phyloP scores from a whole-genome alignment of 1,140 invertebrate genomes.

The Pristionchus pacificus region DNA sequence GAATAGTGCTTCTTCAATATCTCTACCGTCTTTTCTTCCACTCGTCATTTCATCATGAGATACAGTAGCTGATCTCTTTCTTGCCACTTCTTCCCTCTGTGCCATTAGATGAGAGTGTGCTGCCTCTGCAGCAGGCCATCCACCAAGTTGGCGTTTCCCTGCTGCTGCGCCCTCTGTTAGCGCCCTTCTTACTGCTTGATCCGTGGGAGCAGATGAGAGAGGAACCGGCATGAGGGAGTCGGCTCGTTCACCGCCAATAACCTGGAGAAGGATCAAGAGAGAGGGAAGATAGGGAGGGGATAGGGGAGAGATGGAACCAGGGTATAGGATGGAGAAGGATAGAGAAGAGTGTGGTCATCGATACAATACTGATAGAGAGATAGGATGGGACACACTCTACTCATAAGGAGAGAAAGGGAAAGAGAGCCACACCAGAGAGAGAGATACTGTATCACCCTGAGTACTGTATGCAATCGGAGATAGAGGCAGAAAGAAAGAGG shows the following conservation, averaged over 20 bases:
- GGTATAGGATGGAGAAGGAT: slow-evolving; percentile 12
- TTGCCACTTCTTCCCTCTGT: no score
- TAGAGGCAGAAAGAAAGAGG: slow-evolving; percentile 1
- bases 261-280: slow-evolving; percentile 42
- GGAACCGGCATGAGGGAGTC: slow-evolving; percentile 52
- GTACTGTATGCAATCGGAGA: no score
- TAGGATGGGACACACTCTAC: slow-evolving; percentile 8
- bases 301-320: slow-evolving; percentile 17
- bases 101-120: no score
- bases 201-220: slow-evolving; percentile 52
- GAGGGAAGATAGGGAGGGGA: no score
- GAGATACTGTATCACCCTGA: no score
- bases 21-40: no score
- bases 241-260: slow-evolving; percentile 54
- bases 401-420: slow-evolving; percentile 11
- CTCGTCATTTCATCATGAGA: no score
- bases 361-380: no score
- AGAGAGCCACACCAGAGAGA: neutral
- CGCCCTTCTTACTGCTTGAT: slow-evolving; percentile 52
- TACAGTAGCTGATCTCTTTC: no score
- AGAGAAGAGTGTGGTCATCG: neutral
- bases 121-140: no score
- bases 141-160: neutral
- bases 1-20: no score
- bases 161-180: neutral